phyloP scores from a whole-genome alignment of 1,140 invertebrate species.

The Listronotus oregonensis region DNA sequence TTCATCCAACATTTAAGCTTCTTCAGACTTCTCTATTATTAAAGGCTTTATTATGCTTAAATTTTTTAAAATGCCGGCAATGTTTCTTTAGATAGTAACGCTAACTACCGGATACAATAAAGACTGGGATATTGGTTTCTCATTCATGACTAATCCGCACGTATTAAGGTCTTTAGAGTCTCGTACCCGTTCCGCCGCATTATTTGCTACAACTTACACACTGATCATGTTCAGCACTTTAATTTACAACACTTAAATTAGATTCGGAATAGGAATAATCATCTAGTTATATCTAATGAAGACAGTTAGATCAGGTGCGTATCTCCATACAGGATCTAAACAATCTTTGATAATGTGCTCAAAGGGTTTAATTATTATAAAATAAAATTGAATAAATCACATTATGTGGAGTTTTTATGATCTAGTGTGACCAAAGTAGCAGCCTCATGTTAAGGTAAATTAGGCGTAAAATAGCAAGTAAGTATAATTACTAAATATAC shows the following conservation, averaged over 20 bases:
- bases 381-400: too few relatives aligned
- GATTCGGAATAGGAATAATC: constrained; percentile 13
- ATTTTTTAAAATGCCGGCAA: too few relatives aligned
- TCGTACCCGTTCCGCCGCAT: constrained; percentile 13
- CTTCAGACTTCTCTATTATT: too few relatives aligned
- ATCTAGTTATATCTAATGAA: constrained; percentile 12
- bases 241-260: constrained; percentile 17
- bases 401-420: too few relatives aligned
- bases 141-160: constrained; percentile 8
- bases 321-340: constrained; percentile 1
- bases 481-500: too few relatives aligned
- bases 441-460: too few relatives aligned
- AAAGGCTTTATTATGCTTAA: too few relatives aligned
- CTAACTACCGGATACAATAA: constrained; percentile 7
- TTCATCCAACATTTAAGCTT: too few relatives aligned
- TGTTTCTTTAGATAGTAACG: background rate
- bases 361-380: background rate
- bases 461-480: too few relatives aligned
- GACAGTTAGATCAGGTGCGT: constrained; percentile 12
- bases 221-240: constrained; percentile 13
- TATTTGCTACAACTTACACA: constrained; percentile 8
- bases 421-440: too few relatives aligned
- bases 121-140: constrained; percentile 4
- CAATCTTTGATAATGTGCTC: background rate
- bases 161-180: constrained; percentile 3